Base-by-base conservation (phyloP, 2,797 vertebrate species). In the Clarias platycephalus region DNA sequence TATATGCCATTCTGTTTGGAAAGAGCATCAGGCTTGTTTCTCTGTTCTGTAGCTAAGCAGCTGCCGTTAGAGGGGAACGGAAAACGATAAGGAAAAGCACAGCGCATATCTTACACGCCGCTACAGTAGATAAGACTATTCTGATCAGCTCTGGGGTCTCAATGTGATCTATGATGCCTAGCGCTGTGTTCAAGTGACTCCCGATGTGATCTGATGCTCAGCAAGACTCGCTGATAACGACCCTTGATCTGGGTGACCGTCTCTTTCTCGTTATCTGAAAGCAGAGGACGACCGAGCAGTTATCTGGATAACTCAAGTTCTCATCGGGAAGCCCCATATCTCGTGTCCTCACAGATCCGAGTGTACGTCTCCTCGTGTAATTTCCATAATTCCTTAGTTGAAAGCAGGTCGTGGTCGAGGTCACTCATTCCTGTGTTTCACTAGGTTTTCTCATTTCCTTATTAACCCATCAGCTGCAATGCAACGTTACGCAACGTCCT, bases 201-300 rank as follows among this genome's bases (percentile, higher is more conserved):
- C 88, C 83, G 44, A 79, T 77, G 81, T 85, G 88, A 86, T 87
- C 80, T 80, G 79, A 82, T 90, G 82, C 86, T 84, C 89, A 88
- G 88, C 88, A 88, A 90, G 86, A 88, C 83, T 86, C 82, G 31
- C 86, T 87, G 88, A 91, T 91, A 89, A 90, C 83, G 76, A 53
- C 57, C 87, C 89, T 90, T 91, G 91, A 90, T 91, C 85, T 90
- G 86, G 55, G 70, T 76, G 84, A 63, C 86, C 88, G 88, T 88
- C 89, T 89, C 70, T 85, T 81, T 55, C 83, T 85, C 63, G 78
- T 89, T 90, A 91, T 90, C 91, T 90, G 80, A 64, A 20, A 86
- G 57, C 67, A 80, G 60, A 85, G 84, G 80, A 82, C 64, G 75
- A 62, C 82, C 80, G 63, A 83, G 85, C 77, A 80, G 79, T 91